Conservation (phyloP, 2,888 invertebrate genomes). For the Acleris emargana region DNA sequence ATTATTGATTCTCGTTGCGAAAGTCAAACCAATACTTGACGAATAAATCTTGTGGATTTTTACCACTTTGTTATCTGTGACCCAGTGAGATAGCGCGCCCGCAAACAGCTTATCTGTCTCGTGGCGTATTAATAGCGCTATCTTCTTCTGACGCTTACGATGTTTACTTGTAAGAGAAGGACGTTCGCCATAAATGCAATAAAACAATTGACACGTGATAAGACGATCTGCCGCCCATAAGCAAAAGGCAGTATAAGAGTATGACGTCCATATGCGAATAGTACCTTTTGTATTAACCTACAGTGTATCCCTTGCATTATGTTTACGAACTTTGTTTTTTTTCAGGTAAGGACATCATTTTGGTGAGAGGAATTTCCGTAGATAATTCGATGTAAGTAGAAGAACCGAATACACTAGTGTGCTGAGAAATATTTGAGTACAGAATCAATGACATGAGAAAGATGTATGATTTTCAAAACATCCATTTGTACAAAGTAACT, state of each 20-base stretch:
- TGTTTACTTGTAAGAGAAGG: conserved; percentile 10
- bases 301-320: conserved; percentile 25
- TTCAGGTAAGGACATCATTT: conserved; percentile 33
- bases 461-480: no score
- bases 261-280: no score
- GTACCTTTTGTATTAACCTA: no score
- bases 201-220: conserved; percentile 32
- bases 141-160: conserved; percentile 18
- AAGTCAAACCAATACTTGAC: conserved; percentile 6
- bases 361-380: conserved; percentile 23
- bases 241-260: no score
- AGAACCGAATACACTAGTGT: not conserved
- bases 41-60: conserved; percentile 43
- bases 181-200: conserved; percentile 21
- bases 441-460: no score
- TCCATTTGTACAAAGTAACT: no score
- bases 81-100: conserved; percentile 48
- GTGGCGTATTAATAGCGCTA: conserved; percentile 9
- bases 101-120: conserved; percentile 36
- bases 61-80: conserved; percentile 46
- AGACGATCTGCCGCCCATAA: not conserved
- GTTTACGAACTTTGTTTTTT: conserved; percentile 33
- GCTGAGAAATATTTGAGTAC: no score
- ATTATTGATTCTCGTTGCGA: conserved; percentile 13
- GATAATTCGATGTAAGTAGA: conserved; percentile 2